Evolutionary conservation across 2,888 invertebrate species (phyloP), one percentile per base, ranked within the genome.

Genomic region (Microctonus brassicae): DNA sequence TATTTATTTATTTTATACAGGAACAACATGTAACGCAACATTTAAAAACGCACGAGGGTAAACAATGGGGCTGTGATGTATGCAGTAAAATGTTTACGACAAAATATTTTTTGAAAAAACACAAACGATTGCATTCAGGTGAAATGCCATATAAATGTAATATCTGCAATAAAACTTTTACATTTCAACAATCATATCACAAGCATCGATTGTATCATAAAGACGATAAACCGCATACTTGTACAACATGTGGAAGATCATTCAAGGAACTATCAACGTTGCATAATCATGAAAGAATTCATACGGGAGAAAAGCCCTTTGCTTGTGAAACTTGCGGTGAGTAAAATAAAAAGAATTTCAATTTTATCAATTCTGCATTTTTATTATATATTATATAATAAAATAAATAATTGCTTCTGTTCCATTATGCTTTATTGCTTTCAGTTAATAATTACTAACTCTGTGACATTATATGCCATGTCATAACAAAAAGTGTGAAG

Each of bases 111-210:
- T 88, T 96, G 77, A 95, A 95, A 88, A 96, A 96, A 87, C 96
- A 96, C 86, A 95, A 95, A 88, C 90, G 95, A 77, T 90, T 96
- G 73, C 96, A 96, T 87, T 81, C 89, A 92, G 95, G 96, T 72
- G 96, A 96, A 90, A 95, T 95, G 90, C 96, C 96, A 0, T 96
- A 96, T 83, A 92, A 92, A 24, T 96, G 96, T 83, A 89, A 90
- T 61, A 92, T 94, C 78, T 96, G 96, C 84, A 93, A 93, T 77
- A 94, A 95, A 86, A 94, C 93, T 11, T 96, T 96, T 87, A 95
- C 95, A 63, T 96, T 96, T 88, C 96, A 96, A 88, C 96, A 96
- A 82, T 95, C 95, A 0, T 95, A 94, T 87, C 95, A 95, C 86
- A 96, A 96, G 84, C 96, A 96, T 88, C 91, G 95, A 83, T 89